A percentile compares a stretch with the other conserved stretches of the same genome.
Conservation (phyloP, 2,113 vertebrate species). For the Lipophrys pholis region DNA sequence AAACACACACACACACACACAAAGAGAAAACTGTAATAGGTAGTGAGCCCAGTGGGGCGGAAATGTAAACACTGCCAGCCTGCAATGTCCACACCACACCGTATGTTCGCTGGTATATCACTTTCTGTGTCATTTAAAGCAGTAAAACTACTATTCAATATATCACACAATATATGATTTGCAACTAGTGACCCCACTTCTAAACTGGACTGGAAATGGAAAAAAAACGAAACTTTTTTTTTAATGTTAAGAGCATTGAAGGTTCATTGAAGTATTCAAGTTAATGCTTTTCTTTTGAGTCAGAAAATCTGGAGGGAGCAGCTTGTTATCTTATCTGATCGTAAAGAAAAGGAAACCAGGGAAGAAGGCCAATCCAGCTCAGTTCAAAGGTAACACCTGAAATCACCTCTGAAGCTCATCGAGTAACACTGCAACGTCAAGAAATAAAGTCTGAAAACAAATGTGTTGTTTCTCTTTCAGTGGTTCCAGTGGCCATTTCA, state of each 20-base stretch:
- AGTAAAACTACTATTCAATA: neutral
- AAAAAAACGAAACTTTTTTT: no score
- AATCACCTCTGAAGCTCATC: no score
- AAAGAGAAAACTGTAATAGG: neutral
- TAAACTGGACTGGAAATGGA: no score
- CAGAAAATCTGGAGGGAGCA: neutral
- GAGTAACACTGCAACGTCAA: neutral
- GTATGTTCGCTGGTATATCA: neutral
- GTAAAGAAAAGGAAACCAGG: neutral
- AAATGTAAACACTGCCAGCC: slow-evolving; percentile 30
- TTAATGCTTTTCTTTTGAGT: no score
- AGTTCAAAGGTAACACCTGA: no score
- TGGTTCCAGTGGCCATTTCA: no score
- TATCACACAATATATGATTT: neutral
- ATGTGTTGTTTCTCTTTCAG: no score
- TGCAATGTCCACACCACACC: neutral
- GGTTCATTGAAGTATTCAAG: no score
- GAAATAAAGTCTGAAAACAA: neutral
- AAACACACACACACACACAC: slow-evolving; percentile 2
- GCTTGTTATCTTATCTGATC: neutral
- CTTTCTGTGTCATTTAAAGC: neutral
- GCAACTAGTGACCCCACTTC: neutral
- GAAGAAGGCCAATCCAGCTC: no score
- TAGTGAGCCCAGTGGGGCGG: neutral
- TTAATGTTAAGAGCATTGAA: no score